These are phyloP conservation scores for Campopleginae sp. DNA, from an alignment of 2,888 invertebrate genomes.

Conservation along the genomic window DNA sequence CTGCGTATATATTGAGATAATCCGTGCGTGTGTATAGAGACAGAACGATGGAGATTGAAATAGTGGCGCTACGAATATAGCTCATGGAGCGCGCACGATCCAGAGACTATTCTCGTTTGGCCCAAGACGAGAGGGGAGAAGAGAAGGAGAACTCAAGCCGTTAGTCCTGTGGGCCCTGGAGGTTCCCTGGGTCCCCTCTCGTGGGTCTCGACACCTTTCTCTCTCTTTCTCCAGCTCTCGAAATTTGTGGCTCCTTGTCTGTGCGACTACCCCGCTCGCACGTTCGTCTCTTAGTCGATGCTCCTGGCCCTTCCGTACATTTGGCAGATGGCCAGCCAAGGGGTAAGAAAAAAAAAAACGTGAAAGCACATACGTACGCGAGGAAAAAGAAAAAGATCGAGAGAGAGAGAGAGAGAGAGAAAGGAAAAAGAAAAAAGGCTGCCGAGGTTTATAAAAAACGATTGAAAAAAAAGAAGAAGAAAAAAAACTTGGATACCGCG, in stretches of 20 bases:
- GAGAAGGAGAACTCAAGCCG: conserved; percentile 77
- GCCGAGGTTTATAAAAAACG: conserved; percentile 81
- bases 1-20: not conserved
- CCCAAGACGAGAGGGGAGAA: conserved; percentile 26
- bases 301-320: conserved; percentile 84
- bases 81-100: conserved; percentile 56
- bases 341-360: conserved; percentile 83
- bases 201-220: conserved; percentile 63
- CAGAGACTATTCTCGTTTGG: conserved; percentile 35
- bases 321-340: conserved; percentile 86
- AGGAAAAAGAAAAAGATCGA: conserved; percentile 69
- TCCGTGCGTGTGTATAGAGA: not conserved
- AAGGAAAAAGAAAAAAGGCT: conserved; percentile 67
- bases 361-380: conserved; percentile 75
- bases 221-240: conserved; percentile 70
- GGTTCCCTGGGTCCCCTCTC: conserved; percentile 51
- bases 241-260: conserved; percentile 51
- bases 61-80: conserved; percentile 64
- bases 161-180: conserved; percentile 75
- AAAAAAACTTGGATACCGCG: conserved; percentile 71
- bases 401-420: conserved; percentile 67
- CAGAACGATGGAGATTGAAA: not conserved
- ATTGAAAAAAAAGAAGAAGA: conserved; percentile 78
- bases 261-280: conserved; percentile 69
- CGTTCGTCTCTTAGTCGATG: conserved; percentile 81